Percentiles rank a stretch among this genome's conserved stretches.
phyloP scores from a whole-genome alignment of 2,888 invertebrate species.

The Xanthia icteritia region DNA sequence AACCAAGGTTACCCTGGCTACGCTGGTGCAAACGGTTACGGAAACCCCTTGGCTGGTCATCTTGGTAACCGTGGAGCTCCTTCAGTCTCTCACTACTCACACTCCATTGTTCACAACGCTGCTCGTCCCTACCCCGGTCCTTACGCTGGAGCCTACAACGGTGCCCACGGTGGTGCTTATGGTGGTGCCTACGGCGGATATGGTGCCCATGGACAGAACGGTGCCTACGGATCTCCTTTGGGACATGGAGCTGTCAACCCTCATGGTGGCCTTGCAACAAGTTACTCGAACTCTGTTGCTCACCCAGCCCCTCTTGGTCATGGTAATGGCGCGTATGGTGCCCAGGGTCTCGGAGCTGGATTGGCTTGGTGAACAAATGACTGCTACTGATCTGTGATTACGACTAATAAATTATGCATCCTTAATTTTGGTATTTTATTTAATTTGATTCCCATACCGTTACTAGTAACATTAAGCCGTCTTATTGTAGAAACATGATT shows the following conservation, averaged over 20 bases:
- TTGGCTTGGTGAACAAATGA: constrained; percentile 60
- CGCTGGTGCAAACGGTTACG: constrained; percentile 46
- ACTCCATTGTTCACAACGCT: constrained; percentile 64
- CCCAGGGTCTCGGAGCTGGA: constrained; percentile 50
- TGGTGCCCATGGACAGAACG: constrained; percentile 41
- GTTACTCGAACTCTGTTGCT: constrained; percentile 59
- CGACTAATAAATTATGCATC: constrained; percentile 58
- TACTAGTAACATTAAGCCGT: neutral
- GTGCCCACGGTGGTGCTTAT: constrained; percentile 53
- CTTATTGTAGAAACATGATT: constrained; percentile 1
- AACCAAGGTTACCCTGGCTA: constrained; percentile 39
- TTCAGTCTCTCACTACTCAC: constrained; percentile 65
- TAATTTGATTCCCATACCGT: neutral
- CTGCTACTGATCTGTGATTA: constrained; percentile 63
- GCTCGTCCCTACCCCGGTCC: constrained; percentile 63
- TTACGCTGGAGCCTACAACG: constrained; percentile 56
- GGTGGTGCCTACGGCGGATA: constrained; percentile 53
- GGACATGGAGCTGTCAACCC: constrained; percentile 49
- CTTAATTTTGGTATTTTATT: constrained; percentile 36
- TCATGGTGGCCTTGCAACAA: constrained; percentile 60
- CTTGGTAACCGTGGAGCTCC: constrained; percentile 60
- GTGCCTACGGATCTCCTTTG: constrained; percentile 54
- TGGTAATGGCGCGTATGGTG: constrained; percentile 57
- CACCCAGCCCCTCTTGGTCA: constrained; percentile 52
- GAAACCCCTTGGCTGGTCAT: constrained; percentile 50